Percentiles rank a stretch among this genome's conserved stretches.
These are phyloP conservation scores for Cydia strobilella DNA, from an alignment of 1,140 invertebrate genomes.

Conservation along the genomic window DNA sequence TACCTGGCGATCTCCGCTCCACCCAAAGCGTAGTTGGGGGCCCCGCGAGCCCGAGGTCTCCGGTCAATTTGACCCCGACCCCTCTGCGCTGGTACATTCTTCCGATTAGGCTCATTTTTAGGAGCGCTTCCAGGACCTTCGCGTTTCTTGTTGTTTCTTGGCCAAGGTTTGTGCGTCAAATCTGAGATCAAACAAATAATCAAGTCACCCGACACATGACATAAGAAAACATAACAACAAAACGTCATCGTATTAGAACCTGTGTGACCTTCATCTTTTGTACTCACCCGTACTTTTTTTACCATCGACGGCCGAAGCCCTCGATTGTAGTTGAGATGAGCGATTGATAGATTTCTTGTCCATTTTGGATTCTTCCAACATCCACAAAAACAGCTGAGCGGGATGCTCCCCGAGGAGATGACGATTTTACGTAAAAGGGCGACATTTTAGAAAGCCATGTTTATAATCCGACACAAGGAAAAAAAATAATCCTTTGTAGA, in stretches of 20 bases:
- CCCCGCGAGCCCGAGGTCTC: conserved; percentile 86
- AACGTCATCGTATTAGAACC: conserved; percentile 36
- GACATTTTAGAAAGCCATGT: conserved; percentile 93
- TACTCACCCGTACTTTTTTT: conserved; percentile 86
- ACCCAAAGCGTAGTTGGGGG: conserved; percentile 81
- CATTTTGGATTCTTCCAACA: conserved; percentile 83
- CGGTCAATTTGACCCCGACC: conserved; percentile 83
- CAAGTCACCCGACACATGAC: conserved; percentile 30
- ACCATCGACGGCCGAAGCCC: conserved; percentile 82
- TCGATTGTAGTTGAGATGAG: conserved; percentile 82
- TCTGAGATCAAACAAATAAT: conserved; percentile 45
- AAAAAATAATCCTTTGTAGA: conserved; percentile 67
- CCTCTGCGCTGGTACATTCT: conserved; percentile 59
- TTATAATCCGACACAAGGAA: conserved; percentile 81
- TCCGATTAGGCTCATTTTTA: conserved; percentile 81
- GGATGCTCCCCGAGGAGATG: conserved; percentile 86
- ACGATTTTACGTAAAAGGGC: conserved; percentile 82
- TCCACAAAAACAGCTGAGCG: conserved; percentile 68
- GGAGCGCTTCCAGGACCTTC: conserved; percentile 82
- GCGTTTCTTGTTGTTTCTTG: conserved; percentile 82
- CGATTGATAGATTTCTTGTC: conserved; percentile 86
- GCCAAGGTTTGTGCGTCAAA: conserved; percentile 82
- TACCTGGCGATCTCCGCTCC: conserved; percentile 87
- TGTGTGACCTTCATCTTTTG: conserved; percentile 47
- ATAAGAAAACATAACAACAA: conserved; percentile 36